Evolutionary conservation across 1,140 invertebrate species (phyloP), one percentile per base, ranked within the genome.

Genomic region (Agrypnia vestita): DNA sequence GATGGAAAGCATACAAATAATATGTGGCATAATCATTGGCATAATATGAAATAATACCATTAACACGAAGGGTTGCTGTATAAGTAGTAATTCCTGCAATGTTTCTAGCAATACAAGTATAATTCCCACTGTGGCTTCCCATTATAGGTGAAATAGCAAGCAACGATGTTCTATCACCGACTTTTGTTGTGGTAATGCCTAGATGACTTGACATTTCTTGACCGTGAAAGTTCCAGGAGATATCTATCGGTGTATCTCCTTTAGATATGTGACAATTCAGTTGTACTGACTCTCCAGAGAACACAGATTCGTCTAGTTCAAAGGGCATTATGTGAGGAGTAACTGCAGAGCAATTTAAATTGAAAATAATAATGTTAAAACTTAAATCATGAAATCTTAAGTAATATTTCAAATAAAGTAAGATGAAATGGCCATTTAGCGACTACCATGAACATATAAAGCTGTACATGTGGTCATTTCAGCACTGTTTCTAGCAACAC

Each of bases 181-280:
- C 92, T 90, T 93, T 90, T 47, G 91, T 86, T 15, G 83, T 80
- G 6, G 82, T 78, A 25, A 88, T 88, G 72, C 88, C 88, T 71
- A 83, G 55, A 13, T 88, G 85, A 17, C 84, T 85, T 7, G 86
- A 85, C 19, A 91, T 81, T 67, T 88, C 86, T 85, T 91, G 86
- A 17, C 93, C 92, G 84, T 95, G 94, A 79, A 95, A 91, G 12
- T 90, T 91, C 95, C 95, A 96, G 10, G 90, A 90, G 76, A 95
- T 92, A 53, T 91, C 90, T 78, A 95, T 88, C 3, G 94, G 94
- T 81, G 92, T 86, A 88, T 95, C 94, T 61, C 95, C 95, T 85
- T 94, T 93, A 79, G 92, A 91, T 46, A 94, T 92, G 56, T 93
- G 92, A 88, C 96, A 97, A 19, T 91, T 92, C 62, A 95, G 90